Percentiles rank a stretch among this genome's conserved stretches.
Conservation (phyloP, 2,113 vertebrate genomes). For the Psophia crepitans region DNA sequence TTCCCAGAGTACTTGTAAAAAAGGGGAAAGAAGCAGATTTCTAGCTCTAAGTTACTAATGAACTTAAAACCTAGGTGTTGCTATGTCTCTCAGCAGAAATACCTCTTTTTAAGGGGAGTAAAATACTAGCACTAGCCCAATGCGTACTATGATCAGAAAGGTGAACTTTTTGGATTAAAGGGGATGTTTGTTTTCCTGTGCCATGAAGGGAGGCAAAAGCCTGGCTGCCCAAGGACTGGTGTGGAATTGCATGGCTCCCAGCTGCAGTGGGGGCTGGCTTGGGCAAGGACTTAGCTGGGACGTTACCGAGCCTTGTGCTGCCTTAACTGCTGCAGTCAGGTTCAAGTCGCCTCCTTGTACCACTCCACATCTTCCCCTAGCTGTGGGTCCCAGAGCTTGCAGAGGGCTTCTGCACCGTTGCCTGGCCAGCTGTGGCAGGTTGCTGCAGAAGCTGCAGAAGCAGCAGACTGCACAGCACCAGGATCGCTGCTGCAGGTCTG, state of each 20-base stretch:
- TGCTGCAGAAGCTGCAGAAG: not conserved
- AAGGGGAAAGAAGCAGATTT: not conserved
- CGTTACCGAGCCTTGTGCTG: not conserved
- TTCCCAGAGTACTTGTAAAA: not conserved
- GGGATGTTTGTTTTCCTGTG: not conserved
- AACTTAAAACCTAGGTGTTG: not conserved
- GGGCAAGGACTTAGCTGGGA: not conserved
- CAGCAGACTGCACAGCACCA: not conserved
- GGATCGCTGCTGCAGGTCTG: not conserved
- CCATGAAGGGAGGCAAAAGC: not conserved
- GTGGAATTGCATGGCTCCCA: not conserved
- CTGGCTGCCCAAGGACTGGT: not conserved
- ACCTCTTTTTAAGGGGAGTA: not conserved
- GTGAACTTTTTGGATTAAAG: not conserved
- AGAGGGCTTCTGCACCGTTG: fast-evolving
- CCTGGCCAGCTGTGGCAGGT: not conserved
- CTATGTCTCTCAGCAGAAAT: not conserved
- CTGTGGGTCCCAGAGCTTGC: not conserved
- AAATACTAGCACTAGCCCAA: not conserved
- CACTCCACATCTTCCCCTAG: not conserved
- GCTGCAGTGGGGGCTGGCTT: not conserved
- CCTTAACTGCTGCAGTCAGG: not conserved
- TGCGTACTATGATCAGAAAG: not conserved
- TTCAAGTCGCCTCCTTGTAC: not conserved
- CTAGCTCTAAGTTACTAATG: not conserved